These are phyloP conservation scores for Ammospiza caudacuta DNA, from an alignment of 2,113 vertebrate species.

Conservation along the genomic window DNA sequence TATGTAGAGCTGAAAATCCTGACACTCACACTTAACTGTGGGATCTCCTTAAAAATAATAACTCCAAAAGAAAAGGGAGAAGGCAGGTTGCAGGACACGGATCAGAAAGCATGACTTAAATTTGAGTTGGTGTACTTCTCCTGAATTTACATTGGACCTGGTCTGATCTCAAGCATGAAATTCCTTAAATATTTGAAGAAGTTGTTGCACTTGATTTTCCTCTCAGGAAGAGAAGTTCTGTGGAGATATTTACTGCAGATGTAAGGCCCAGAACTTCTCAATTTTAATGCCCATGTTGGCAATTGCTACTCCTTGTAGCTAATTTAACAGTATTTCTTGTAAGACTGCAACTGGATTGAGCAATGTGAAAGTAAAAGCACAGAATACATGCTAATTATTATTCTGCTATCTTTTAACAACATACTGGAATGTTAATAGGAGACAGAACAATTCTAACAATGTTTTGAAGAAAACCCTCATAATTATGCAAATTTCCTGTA, in stretches of 20 bases:
- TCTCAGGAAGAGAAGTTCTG: background rate
- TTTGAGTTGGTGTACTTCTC: background rate
- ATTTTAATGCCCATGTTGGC: background rate
- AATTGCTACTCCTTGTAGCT: background rate
- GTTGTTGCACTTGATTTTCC: background rate
- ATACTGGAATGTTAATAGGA: conserved; percentile 30
- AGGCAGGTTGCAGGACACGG: background rate
- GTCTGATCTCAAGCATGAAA: background rate
- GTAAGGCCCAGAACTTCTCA: background rate
- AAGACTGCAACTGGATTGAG: conserved; percentile 9
- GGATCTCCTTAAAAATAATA: background rate
- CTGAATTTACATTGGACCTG: background rate
- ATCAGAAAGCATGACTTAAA: background rate
- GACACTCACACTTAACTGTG: background rate
- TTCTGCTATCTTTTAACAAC: conserved; percentile 47
- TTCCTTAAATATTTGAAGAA: background rate
- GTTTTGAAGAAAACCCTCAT: background rate
- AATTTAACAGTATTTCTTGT: conserved; percentile 15
- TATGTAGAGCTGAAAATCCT: background rate
- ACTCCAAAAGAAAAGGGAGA: background rate
- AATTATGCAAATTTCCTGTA: conserved; percentile 54
- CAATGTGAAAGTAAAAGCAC: background rate
- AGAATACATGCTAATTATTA: background rate
- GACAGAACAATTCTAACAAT: conserved; percentile 28
- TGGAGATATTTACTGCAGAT: background rate